These are phyloP conservation scores for Leptinotarsa defecta DNA, from an alignment of 1,140 invertebrate genomes.

Conservation along the genomic window DNA sequence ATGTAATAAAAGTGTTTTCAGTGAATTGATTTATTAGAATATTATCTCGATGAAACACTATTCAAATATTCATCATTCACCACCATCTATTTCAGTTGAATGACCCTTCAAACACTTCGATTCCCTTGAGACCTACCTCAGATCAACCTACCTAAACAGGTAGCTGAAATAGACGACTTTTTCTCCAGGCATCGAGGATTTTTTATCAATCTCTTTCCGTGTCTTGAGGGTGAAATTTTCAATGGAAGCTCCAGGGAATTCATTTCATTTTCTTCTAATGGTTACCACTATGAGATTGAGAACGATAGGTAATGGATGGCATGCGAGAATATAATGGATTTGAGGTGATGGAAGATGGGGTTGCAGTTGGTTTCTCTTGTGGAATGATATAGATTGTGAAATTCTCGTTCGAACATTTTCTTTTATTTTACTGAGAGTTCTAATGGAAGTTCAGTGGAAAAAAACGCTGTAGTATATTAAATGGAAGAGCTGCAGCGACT, in stretches of 20 bases:
- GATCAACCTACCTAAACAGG: not conserved
- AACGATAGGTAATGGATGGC: not conserved
- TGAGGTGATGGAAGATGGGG: not conserved
- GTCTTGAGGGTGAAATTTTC: conserved; percentile 3
- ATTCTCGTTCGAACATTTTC: no score
- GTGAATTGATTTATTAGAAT: no score
- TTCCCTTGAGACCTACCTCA: not conserved
- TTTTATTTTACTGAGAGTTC: no score
- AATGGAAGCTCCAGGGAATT: not conserved
- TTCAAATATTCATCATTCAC: no score
- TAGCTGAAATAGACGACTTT: not conserved
- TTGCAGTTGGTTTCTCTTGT: no score
- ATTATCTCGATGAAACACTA: no score
- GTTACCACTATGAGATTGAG: not conserved
- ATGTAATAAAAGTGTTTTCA: no score
- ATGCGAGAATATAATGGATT: not conserved
- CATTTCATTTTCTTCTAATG: conserved; percentile 3
- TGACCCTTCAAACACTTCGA: not conserved
- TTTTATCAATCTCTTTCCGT: conserved; percentile 8
- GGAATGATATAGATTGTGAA: no score
- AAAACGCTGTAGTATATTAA: no score
- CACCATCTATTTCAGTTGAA: no score
- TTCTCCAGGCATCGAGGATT: not conserved
- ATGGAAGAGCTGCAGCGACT: no score
- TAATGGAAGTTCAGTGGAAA: no score